Percentiles rank a stretch among this genome's conserved stretches.
Evolutionary conservation across 2,797 vertebrate genomes (phyloP).

Genomic region (Tiaroga cobitis): DNA sequence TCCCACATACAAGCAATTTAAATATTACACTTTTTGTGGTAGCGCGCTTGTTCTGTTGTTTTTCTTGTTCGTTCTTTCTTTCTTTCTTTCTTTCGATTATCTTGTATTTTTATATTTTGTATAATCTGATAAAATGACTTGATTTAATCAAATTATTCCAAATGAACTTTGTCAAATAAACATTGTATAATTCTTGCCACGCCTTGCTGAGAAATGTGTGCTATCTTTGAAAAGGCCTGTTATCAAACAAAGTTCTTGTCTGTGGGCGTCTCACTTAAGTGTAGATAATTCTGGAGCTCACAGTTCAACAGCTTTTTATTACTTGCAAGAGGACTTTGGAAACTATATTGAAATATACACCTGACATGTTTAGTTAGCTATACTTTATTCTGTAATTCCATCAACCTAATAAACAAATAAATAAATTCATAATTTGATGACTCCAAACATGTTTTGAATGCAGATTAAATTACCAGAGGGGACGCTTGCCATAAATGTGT

Average conservation of each 20-base stretch:
- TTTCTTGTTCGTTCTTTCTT: neutral
- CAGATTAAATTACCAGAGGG: neutral
- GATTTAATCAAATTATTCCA: neutral
- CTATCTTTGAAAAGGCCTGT: neutral
- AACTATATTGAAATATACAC: neutral
- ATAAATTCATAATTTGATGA: neutral
- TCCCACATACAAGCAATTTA: neutral
- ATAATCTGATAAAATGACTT: neutral
- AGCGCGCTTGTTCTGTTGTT: neutral
- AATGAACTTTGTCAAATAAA: neutral
- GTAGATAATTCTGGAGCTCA: neutral
- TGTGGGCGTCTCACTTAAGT: neutral
- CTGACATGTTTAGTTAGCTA: neutral
- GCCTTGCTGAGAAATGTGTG: neutral
- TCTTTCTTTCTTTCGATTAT: neutral
- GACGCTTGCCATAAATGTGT: neutral
- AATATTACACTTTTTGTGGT: neutral
- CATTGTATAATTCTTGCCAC: neutral
- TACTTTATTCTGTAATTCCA: neutral
- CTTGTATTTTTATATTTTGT: too few species aligned
- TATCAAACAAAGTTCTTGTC: slow-evolving; percentile 15
- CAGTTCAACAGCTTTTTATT: neutral
- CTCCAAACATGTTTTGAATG: neutral
- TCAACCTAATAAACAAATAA: neutral
- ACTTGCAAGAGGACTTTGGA: neutral